Percentiles rank a stretch among this genome's conserved stretches.
Evolutionary conservation across 1,140 invertebrate genomes (phyloP).

Genomic region (Ectropis grisescens): DNA sequence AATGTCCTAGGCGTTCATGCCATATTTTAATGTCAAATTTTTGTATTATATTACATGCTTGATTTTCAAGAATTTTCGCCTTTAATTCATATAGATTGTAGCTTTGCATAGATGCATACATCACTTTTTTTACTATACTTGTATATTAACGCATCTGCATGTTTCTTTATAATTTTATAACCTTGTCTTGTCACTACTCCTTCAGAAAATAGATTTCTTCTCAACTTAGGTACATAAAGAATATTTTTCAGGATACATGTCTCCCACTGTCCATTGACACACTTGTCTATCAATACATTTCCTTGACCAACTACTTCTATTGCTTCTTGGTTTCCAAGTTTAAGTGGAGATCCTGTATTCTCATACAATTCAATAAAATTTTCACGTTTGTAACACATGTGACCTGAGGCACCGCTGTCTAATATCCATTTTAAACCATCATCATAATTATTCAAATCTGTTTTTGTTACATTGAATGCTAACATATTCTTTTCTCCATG

Average conservation of each 20-base stretch:
- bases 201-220: slow-evolving; percentile 1
- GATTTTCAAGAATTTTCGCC: slow-evolving; percentile 8
- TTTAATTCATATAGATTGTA: slow-evolving; percentile 15
- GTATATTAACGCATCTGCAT: slow-evolving; percentile 5
- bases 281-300: background rate
- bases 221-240: background rate
- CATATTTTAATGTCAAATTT: slow-evolving; percentile 12
- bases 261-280: slow-evolving; percentile 1
- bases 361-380: background rate
- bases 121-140: slow-evolving; percentile 3
- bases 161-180: slow-evolving; percentile 7
- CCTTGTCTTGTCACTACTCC: slow-evolving; percentile 1
- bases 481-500: background rate
- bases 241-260: slow-evolving; percentile 1
- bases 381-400: background rate
- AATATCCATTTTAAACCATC: background rate
- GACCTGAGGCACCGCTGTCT: slow-evolving; percentile 1
- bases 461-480: background rate
- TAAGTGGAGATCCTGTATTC: background rate
- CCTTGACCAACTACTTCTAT: background rate
- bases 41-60: slow-evolving; percentile 14
- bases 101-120: slow-evolving; percentile 7
- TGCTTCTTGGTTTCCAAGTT: slow-evolving; percentile 1
- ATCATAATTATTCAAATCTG: background rate
- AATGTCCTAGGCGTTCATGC: slow-evolving; percentile 15